Evolutionary conservation across 92 coral and sea anemone species (phyloP), one percentile per base, ranked within the genome.

Genomic region (Epizoanthus illoricatus): DNA sequence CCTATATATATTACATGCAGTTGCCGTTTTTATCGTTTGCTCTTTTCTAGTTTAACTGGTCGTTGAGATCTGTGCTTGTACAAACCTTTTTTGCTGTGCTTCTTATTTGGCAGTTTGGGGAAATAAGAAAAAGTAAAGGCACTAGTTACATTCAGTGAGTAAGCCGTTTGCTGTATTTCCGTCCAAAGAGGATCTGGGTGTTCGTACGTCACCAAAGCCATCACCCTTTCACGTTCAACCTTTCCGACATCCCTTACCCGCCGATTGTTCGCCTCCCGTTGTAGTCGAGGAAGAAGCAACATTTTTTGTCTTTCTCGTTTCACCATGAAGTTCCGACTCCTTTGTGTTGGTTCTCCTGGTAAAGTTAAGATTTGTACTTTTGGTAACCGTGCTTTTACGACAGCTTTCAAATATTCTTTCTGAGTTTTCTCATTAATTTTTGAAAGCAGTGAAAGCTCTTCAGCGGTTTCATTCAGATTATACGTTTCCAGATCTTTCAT

Each of bases 91-190:
- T 67, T 21, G 47, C 19, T 78, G 12, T 61, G 66, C 39, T 63
- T 78, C 47, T 78, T 19, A 23, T 78, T 62, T 17, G 82, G 86
- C 33, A 85, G 84, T 64, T 81, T 80, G 19, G 94, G 91, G 20
- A 93, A 85, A 33, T 90, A 93, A 2, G 97, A 93, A 83, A 86
- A 93, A 0, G 94, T 91, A 28, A 65, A 91, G 6, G 97, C 79
- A 52, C 94, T 88, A 0, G 94, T 80, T 3, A 73, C 39, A 68
- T 90, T 75, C 45, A 81, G 85, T 40, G 91, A 62, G 1, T 42
- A 63, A 20, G 82, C 82, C 49, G 82, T 78, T 64, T 62, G 61
- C 13, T 78, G 82, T 63, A 78, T 78, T 43, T 78, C 71, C 36
- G 16, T 21, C 82, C 82, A 78, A 13, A 78, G 61, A 39, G 82